Conservation (phyloP, 2,888 invertebrate genomes). For the Acanthoscelides obtectus region DNA sequence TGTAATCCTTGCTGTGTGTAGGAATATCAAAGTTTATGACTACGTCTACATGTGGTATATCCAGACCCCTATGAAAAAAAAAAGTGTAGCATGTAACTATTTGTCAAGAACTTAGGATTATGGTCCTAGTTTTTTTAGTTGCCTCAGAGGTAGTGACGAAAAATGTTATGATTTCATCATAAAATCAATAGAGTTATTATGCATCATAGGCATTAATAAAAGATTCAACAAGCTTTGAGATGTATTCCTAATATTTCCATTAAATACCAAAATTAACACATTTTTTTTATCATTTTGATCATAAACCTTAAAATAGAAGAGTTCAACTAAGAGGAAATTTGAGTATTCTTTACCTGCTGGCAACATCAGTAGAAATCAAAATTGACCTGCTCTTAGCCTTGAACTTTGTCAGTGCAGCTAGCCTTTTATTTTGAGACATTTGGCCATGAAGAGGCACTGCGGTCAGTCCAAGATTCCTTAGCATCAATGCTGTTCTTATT, state of each 20-base stretch:
- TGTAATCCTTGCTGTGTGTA: constrained; percentile 97
- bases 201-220: constrained; percentile 22
- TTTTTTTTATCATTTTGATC: too few species aligned
- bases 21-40: constrained; percentile 98
- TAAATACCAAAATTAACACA: too few species aligned
- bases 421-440: constrained; percentile 95
- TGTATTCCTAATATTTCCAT: too few species aligned
- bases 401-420: constrained; percentile 95
- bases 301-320: neutral
- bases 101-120: neutral
- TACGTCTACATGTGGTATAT: constrained; percentile 98
- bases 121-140: too few species aligned
- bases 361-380: constrained; percentile 97
- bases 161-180: constrained; percentile 11
- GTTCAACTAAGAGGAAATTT: neutral
- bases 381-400: constrained; percentile 90
- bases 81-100: constrained; percentile 4
- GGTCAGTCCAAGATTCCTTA: constrained; percentile 85
- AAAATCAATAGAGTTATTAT: constrained; percentile 20
- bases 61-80: constrained; percentile 72
- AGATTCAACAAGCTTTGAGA: too few species aligned
- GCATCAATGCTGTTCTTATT: constrained; percentile 78
- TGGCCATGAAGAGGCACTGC: constrained; percentile 98
- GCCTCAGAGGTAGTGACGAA: constrained; percentile 42
- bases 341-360: constrained; percentile 67